A percentile compares a stretch with the other conserved stretches of the same genome.
phyloP scores from a whole-genome alignment of 2,888 invertebrate genomes.

The Rhaphigaster nebulosa region DNA sequence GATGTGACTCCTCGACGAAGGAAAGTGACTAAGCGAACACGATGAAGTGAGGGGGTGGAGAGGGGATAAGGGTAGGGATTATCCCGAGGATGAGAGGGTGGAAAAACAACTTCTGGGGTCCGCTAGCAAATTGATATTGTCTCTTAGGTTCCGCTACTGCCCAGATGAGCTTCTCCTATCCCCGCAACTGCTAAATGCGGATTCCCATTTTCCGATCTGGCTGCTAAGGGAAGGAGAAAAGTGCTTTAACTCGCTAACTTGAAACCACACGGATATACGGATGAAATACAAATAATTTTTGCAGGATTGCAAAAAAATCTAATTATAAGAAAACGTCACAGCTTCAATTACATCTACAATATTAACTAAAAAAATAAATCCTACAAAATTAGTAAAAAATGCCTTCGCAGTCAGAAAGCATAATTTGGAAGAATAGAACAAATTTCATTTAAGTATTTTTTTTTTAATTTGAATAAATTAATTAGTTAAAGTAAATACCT shows the following conservation, averaged over 20 bases:
- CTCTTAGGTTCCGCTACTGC: not conserved
- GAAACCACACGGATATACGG: not conserved
- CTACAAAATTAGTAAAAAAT: too few species aligned
- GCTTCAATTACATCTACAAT: too few species aligned
- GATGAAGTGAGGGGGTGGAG: not conserved
- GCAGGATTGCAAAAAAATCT: too few species aligned
- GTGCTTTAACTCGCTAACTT: not conserved
- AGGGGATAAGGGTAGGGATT: not conserved
- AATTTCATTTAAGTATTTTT: too few species aligned
- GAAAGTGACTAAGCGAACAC: constrained; percentile 2
- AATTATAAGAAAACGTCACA: too few species aligned
- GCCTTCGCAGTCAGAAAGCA: too few species aligned
- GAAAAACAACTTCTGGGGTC: constrained; percentile 18
- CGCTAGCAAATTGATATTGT: not conserved
- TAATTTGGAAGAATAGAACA: too few species aligned
- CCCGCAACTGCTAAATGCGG: not conserved
- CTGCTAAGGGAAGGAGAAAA: not conserved
- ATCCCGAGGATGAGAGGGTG: not conserved
- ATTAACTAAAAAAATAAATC: too few species aligned
- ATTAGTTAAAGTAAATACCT: too few species aligned
- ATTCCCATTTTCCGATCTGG: not conserved
- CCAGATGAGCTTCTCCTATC: not conserved
- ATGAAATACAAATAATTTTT: not conserved
- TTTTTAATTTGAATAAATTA: too few species aligned
- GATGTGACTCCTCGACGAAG: not conserved